Conservation (phyloP, 2,888 invertebrate genomes). For the Tenthredo distinguenda region DNA sequence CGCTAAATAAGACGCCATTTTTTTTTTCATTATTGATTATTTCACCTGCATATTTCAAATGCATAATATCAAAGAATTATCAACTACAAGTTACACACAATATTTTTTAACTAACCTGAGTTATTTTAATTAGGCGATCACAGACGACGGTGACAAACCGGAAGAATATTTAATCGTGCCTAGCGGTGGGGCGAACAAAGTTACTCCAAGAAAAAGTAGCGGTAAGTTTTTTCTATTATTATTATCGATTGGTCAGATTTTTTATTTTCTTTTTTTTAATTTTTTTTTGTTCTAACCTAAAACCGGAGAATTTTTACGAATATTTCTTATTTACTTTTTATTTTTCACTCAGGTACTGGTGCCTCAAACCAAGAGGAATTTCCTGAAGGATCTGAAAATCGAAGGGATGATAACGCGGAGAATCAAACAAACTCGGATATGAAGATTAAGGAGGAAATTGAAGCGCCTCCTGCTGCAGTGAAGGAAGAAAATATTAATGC, state of each 20-base stretch:
- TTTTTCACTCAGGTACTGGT: constrained; percentile 57
- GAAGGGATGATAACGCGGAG: constrained; percentile 65
- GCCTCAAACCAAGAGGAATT: constrained; percentile 65
- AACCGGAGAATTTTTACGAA: not conserved
- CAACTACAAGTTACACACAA: not conserved
- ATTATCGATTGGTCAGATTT: not conserved
- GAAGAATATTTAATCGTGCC: constrained; percentile 82
- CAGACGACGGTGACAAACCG: constrained; percentile 87
- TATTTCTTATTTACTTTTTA: constrained; percentile 30
- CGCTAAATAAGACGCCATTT: constrained; percentile 7
- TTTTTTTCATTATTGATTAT: constrained; percentile 46
- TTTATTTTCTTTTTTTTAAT: not conserved
- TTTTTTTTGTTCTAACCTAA: not conserved
- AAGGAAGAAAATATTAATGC: constrained; percentile 56
- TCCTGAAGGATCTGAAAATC: constrained; percentile 64
- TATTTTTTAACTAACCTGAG: not conserved
- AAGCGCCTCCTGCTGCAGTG: constrained; percentile 53
- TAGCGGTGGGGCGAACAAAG: constrained; percentile 69
- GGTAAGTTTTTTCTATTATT: constrained; percentile 59
- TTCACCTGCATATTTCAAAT: not conserved
- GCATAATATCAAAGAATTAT: not conserved
- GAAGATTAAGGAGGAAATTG: constrained; percentile 65
- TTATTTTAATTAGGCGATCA: constrained; percentile 79
- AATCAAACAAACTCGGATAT: constrained; percentile 62
- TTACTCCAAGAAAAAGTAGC: constrained; percentile 70